Percentiles rank a stretch among this genome's conserved stretches.
Conservation (phyloP, 1,140 invertebrate species). For the Microplitis mediator region DNA sequence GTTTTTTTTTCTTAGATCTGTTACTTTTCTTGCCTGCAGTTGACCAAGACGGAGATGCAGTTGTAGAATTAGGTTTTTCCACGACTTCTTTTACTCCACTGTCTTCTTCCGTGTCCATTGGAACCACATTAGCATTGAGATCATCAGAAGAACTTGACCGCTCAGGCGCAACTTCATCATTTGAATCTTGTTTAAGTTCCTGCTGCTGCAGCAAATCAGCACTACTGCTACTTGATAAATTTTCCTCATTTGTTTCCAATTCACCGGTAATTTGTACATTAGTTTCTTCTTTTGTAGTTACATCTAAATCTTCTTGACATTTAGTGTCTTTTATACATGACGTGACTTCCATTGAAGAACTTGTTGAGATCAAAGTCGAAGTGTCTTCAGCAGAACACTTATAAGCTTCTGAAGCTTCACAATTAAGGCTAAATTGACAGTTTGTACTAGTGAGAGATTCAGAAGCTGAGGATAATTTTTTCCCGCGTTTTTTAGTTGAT, state of each 20-base stretch:
- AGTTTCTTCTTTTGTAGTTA: too few relatives aligned
- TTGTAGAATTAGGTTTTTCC: slow-evolving; percentile 30
- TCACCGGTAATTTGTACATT: too few relatives aligned
- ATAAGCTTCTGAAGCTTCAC: too few relatives aligned
- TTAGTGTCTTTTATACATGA: too few relatives aligned
- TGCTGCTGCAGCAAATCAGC: slow-evolving; percentile 32
- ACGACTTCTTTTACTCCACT: slow-evolving; percentile 26
- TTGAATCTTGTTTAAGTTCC: slow-evolving; percentile 44
- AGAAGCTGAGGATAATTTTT: too few relatives aligned
- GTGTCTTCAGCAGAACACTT: too few relatives aligned
- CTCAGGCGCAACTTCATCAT: slow-evolving; percentile 40
- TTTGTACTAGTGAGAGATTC: too few relatives aligned
- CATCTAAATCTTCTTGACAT: too few relatives aligned
- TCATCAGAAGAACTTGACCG: slow-evolving; percentile 49
- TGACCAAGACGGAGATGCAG: slow-evolving; percentile 37
- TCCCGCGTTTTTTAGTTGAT: too few relatives aligned
- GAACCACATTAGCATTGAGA: slow-evolving; percentile 44
- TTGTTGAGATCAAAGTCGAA: too few relatives aligned
- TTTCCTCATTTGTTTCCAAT: not conserved
- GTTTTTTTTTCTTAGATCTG: slow-evolving; percentile 59
- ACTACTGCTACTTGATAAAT: not conserved
- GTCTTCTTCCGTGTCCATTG: slow-evolving; percentile 43
- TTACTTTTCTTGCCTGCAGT: slow-evolving; percentile 53
- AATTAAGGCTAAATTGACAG: too few relatives aligned
- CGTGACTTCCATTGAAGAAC: too few relatives aligned